Percentiles rank a stretch among this genome's conserved stretches.
Evolutionary conservation across 2,797 vertebrate genomes (phyloP).

Genomic region (Tauraco hartlaubi): DNA sequence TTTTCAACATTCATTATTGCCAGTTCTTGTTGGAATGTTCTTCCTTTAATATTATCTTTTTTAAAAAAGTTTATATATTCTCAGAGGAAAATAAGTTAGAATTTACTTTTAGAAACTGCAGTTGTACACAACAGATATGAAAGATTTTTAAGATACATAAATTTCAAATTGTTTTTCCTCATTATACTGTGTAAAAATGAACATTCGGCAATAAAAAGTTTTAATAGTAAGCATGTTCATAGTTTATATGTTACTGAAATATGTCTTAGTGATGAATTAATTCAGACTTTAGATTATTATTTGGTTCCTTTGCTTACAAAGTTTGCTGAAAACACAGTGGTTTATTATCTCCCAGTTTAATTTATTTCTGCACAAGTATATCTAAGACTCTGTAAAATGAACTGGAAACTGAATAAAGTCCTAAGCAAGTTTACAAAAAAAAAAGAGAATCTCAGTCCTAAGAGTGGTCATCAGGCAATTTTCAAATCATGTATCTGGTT

Average conservation of each 20-base stretch:
- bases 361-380: neutral
- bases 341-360: neutral
- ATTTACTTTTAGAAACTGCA: neutral
- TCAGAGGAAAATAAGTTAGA: neutral
- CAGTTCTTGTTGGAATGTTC: neutral
- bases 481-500: slow-evolving; percentile 38
- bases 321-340: neutral
- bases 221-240: neutral
- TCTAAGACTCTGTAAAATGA: neutral
- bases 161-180: neutral
- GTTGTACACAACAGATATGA: neutral
- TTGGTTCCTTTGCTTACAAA: neutral
- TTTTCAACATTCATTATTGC: neutral
- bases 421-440: neutral
- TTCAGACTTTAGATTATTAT: neutral
- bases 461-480: neutral
- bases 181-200: neutral
- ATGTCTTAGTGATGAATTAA: neutral
- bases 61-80: neutral
- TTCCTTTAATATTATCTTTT: neutral
- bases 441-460: neutral
- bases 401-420: neutral
- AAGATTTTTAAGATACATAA: neutral
- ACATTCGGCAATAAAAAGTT: neutral
- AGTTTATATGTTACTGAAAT: neutral